Evolutionary conservation across 2,113 vertebrate species (phyloP), one percentile per base, ranked within the genome.

Genomic region (Oplegnathus fasciatus): DNA sequence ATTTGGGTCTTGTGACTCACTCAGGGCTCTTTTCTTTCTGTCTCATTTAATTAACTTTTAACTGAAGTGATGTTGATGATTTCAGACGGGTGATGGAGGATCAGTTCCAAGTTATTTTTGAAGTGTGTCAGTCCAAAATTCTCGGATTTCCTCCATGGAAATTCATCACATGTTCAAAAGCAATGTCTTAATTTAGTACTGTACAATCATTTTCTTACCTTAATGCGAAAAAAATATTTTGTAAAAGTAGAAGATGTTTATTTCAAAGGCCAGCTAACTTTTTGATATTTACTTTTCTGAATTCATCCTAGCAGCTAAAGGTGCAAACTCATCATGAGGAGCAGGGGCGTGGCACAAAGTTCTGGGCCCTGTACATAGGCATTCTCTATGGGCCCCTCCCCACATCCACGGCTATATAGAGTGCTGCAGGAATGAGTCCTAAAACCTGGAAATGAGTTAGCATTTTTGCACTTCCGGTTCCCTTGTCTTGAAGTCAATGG

Each of bases 11-110:
- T 14, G 15, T 30, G 28, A 17, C 6, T 37, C 9, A 1, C 83
- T 57, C 1, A 1, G 67, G 32, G 78, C 77, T 75, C 24, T 52
- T 42, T 22, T 17, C 26, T 55, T 6, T 55, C 20, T 20, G 61
- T 62, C 61, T 78, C 15, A 1, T 54, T 34, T 62, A 34, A 70
- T 87, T 50, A 73, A 66, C 30, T 66, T 76, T 70, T 5, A 34
- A 14, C 32, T 64, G 1, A 4, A 55, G 44, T 57, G 64, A 81
- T 37, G 73, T 0, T 80, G 75, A 84, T 46, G 55, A 32, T 24
- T 44, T 67, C 13, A 46, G 67, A 62, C 28, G 17, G 7, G 52
- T 18, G 48, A 46, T 9, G 55, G 44, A 0, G 52, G n/a, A 32
- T 28, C 44, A 13, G 0, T 28, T 58, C 2, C 0, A 5, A 40